Conservation (phyloP, 2,888 invertebrate genomes). For the Caenorhabditis sp. region DNA sequence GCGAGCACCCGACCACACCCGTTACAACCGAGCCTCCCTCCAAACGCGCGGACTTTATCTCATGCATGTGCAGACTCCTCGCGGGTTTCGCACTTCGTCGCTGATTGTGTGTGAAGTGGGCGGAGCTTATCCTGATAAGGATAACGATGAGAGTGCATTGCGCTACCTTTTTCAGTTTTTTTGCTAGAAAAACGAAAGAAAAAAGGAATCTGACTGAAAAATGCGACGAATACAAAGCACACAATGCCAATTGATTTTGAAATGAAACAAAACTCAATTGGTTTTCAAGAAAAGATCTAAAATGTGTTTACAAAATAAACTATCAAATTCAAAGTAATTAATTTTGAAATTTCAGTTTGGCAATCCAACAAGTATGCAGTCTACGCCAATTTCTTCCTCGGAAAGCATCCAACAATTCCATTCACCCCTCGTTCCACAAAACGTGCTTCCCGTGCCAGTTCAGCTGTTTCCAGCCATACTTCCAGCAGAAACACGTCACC, state of each 20-base stretch:
- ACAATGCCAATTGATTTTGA: no score
- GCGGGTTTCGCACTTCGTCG: conserved; percentile 21
- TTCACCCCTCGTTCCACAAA: conserved; percentile 48
- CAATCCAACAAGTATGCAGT: conserved; percentile 93
- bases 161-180: neutral
- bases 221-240: neutral
- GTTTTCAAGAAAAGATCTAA: neutral
- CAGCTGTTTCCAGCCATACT: conserved; percentile 43
- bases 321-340: neutral
- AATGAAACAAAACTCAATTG: no score
- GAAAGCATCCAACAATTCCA: conserved; percentile 54
- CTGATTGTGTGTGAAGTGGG: neutral
- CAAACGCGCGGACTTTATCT: neutral
- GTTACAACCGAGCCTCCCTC: neutral
- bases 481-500: conserved; percentile 50
- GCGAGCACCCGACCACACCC: neutral
- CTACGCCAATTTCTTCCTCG: conserved; percentile 90
- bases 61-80: conserved; percentile 8
- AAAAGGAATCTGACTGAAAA: neutral
- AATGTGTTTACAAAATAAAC: no score
- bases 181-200: neutral
- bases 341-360: conserved; percentile 85
- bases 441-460: conserved; percentile 50
- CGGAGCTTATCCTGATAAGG: conserved; percentile 6
- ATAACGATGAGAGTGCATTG: neutral